Percentiles rank a stretch among this genome's conserved stretches.
phyloP scores from a whole-genome alignment of 2,797 vertebrate genomes.

The Cryptoblepharus egeriae region DNA sequence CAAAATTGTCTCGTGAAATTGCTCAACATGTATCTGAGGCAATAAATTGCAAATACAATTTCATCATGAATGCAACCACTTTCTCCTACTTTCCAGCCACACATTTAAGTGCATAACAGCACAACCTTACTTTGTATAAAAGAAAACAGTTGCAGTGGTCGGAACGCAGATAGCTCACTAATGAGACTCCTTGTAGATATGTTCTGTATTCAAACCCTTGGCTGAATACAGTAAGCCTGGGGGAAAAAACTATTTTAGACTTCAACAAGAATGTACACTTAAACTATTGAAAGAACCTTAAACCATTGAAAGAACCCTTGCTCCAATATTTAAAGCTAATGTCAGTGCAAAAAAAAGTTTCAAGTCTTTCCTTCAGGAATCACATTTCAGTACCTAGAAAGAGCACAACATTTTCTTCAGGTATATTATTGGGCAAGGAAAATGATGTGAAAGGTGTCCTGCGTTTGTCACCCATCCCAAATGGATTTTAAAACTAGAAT shows the following conservation, averaged over 20 bases:
- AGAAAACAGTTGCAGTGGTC: slow-evolving; percentile 39
- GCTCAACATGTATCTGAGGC: slow-evolving; percentile 39
- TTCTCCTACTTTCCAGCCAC: background rate
- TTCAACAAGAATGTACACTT: slow-evolving; percentile 4
- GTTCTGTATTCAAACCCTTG: background rate
- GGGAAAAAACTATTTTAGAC: background rate
- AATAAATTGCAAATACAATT: slow-evolving; percentile 50
- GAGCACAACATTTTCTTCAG: slow-evolving; percentile 64
- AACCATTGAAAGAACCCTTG: background rate
- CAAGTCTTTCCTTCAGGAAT: slow-evolving; percentile 33
- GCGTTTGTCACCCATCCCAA: slow-evolving; percentile 31
- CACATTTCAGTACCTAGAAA: slow-evolving; percentile 31
- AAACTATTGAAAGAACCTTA: background rate
- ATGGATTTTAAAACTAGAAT: slow-evolving; percentile 56
- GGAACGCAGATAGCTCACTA: slow-evolving; percentile 40
- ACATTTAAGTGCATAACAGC: slow-evolving; percentile 50
- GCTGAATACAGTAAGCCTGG: too few relatives aligned
- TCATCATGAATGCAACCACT: slow-evolving; percentile 41
- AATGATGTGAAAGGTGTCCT: slow-evolving; percentile 35
- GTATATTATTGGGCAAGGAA: slow-evolving; percentile 21
- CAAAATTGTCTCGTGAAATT: slow-evolving; percentile 40
- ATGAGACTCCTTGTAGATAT: slow-evolving; percentile 30
- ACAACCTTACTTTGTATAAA: slow-evolving; percentile 38
- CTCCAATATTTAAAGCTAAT: slow-evolving; percentile 10
- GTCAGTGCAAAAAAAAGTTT: slow-evolving; percentile 5